Conservation (phyloP, 2,113 vertebrate genomes). For the Pangasianodon hypophthalmus region DNA sequence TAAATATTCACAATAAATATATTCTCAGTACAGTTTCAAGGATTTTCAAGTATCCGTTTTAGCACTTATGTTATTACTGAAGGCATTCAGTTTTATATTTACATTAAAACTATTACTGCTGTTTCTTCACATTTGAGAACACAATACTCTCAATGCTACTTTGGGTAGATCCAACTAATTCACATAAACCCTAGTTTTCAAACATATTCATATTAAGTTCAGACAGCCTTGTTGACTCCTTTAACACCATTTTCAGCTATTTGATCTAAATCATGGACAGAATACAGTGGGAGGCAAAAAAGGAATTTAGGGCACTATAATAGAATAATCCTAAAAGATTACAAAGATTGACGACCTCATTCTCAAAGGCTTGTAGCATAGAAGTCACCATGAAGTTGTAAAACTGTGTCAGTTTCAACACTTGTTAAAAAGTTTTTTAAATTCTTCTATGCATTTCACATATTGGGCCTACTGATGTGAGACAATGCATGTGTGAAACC, state of each 20-base stretch:
- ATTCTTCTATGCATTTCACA: not conserved
- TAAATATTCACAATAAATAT: not conserved
- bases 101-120: not conserved
- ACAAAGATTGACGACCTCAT: not conserved
- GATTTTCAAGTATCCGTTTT: not conserved
- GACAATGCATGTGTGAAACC: not conserved
- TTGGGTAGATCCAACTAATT: not conserved
- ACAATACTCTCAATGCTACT: not conserved
- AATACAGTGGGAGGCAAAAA: not conserved
- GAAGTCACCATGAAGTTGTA: not conserved
- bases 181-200: not conserved
- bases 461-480: not conserved
- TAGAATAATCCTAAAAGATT: not conserved
- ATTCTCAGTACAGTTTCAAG: not conserved
- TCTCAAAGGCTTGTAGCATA: not conserved
- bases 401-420: not conserved
- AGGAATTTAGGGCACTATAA: no score
- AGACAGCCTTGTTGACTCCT: not conserved
- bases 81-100: not conserved
- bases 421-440: not conserved
- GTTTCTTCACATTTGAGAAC: not conserved
- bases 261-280: no score
- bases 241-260: not conserved
- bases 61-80: not conserved
- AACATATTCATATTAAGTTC: not conserved